These are phyloP conservation scores for Pogonomyrmex californicus DNA, from an alignment of 1,140 invertebrate species.

Conservation along the genomic window DNA sequence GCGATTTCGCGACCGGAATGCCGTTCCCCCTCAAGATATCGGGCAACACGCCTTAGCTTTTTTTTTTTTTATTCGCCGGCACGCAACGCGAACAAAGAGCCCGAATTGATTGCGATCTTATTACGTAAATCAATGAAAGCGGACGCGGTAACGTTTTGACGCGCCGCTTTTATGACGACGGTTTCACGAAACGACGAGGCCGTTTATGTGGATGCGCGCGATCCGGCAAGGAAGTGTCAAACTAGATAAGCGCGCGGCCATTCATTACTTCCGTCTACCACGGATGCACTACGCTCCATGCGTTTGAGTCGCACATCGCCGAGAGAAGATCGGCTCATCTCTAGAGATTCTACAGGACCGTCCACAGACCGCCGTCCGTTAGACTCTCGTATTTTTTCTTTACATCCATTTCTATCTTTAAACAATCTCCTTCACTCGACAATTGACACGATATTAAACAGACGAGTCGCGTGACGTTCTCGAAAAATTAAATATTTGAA, in stretches of 20 bases:
- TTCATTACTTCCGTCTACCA: slow-evolving; percentile 73
- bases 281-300: slow-evolving; percentile 61
- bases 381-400: not conserved
- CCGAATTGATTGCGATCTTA: slow-evolving; percentile 20
- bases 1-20: slow-evolving; percentile 23
- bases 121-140: slow-evolving; percentile 55
- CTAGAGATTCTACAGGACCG: slow-evolving; percentile 32
- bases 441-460: too few relatives aligned
- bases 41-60: not conserved
- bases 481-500: not conserved
- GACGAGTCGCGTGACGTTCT: too few relatives aligned
- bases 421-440: too few relatives aligned
- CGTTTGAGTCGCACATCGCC: slow-evolving; percentile 42
- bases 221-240: slow-evolving; percentile 78
- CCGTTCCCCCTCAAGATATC: slow-evolving; percentile 40
- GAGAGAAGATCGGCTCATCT: slow-evolving; percentile 49
- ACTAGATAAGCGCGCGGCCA: slow-evolving; percentile 74
- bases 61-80: too few relatives aligned
- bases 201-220: slow-evolving; percentile 45
- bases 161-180: not conserved
- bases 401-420: not conserved
- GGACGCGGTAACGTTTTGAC: not conserved
- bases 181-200: slow-evolving; percentile 1
- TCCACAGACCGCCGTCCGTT: not conserved
- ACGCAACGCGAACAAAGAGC: slow-evolving; percentile 12